Evolutionary conservation across 2,113 vertebrate species (phyloP), one percentile per base, ranked within the genome.

Genomic region (Ophthalmolycus amberensis): DNA sequence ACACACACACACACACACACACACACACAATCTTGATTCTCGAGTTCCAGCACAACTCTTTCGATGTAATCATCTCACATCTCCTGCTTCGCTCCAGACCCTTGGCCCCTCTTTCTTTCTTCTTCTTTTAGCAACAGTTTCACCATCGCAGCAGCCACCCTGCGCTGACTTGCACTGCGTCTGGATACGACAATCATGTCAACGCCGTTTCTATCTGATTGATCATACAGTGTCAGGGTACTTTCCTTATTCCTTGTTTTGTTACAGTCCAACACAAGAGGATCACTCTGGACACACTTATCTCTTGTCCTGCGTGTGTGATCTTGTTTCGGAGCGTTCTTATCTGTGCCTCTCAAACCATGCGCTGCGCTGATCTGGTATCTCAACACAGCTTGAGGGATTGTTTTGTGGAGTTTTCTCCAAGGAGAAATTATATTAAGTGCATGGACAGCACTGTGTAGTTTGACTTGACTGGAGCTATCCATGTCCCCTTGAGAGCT

Each of bases 281-380:
- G 32, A 16, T 5, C 73, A 38, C 38, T 46, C 8, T 11, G 64
- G 81, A 73, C 80, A 71, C 42, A 70, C 82, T 75, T 79, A 88
- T 91, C 84, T 76, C 80, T 64, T 65, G 58, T 71, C 52, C 66
- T 76, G 76, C 90, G 12, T 90, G 93, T 87, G 25, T 6, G 34
- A 88, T 89, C 93, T 89, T 90, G 88, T 90, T 84, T 76, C 6
- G 27, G 4, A 80, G 75, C 50, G 15, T 82, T 83, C 71, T 77
- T 83, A 79, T 88, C 85, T 66, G 12, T 40, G 38, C 50, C 32
- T 78, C 29, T 2, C 0, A 80, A 75, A 75, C 9, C 38, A 50
- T 52, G 42, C 32, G 37, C n/a, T n/a, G 16, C 46, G 0, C 71
- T 59, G 54, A 85, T 76, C 58, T 60, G 56, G n/a, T 60, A 60